A percentile compares a stretch with the other conserved stretches of the same genome.
These are phyloP conservation scores for Pseudachorutes palmiensis DNA, from an alignment of 1,140 invertebrate species.

Conservation along the genomic window DNA sequence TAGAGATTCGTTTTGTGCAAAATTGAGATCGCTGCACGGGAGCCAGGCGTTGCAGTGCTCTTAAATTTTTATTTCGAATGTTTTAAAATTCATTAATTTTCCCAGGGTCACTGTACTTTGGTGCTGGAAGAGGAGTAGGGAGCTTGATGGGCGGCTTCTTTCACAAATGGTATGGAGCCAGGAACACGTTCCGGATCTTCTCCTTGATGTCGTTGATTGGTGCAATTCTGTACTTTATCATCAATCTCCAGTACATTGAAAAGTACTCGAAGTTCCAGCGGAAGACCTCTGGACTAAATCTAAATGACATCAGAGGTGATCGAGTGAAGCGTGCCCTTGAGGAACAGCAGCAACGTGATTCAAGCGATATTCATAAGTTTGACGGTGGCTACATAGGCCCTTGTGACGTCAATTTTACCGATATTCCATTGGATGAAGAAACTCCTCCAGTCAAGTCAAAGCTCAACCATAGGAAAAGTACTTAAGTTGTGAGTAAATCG, in stretches of 20 bases:
- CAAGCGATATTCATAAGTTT: not conserved
- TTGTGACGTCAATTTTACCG: conserved; percentile 28
- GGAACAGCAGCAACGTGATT: not conserved
- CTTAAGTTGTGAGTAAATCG: not conserved
- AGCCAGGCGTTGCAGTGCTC: too few species aligned
- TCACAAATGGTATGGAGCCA: conserved; percentile 62
- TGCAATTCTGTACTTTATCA: conserved; percentile 59
- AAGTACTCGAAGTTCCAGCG: conserved; percentile 40
- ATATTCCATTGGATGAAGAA: conserved; percentile 35
- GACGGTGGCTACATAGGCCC: conserved; percentile 23
- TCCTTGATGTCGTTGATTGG: conserved; percentile 53
- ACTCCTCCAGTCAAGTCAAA: not conserved
- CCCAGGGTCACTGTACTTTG: too few species aligned
- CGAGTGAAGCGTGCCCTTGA: not conserved
- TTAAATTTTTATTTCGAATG: too few species aligned
- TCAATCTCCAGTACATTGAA: conserved; percentile 57
- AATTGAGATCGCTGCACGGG: too few species aligned
- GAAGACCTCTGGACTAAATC: conserved; percentile 22
- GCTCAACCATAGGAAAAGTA: not conserved
- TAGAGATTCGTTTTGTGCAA: too few species aligned
- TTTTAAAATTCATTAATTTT: too few species aligned
- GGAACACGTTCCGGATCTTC: conserved; percentile 65
- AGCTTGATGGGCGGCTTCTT: conserved; percentile 67
- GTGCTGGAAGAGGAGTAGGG: conserved; percentile 63
- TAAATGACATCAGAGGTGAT: conserved; percentile 14